Evolutionary conservation across 2,797 vertebrate species (phyloP).

Genomic region (Coregonus ussuriensis): DNA sequence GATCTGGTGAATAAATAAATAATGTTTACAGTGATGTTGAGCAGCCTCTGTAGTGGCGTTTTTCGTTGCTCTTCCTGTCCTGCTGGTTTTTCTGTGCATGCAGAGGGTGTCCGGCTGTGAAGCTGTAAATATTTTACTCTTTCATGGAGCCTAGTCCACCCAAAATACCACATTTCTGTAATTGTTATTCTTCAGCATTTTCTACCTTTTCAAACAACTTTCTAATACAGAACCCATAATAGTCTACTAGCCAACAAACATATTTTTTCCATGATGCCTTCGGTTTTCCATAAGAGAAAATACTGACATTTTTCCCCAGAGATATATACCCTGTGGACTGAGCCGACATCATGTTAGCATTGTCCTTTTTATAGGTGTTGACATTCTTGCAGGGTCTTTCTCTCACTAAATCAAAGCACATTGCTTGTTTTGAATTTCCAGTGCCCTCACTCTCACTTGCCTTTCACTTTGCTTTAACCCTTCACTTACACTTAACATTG

Average conservation of each 20-base stretch:
- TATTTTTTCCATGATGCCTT: not conserved
- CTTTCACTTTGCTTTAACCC: not conserved
- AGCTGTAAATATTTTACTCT: constrained; percentile 61
- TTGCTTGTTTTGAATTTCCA: not conserved
- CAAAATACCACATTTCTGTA: constrained; percentile 12
- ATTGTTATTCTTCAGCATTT: not conserved
- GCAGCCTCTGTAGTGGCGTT: constrained; percentile 28
- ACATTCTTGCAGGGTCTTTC: constrained; percentile 22
- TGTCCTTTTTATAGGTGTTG: constrained; percentile 16
- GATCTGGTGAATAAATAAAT: constrained; percentile 40
- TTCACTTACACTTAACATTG: not conserved
- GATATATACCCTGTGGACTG: not conserved
- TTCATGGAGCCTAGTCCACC: not conserved
- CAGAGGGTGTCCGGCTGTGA: constrained; percentile 41
- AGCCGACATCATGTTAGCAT: constrained; percentile 8
- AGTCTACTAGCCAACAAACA: not conserved
- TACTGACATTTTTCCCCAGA: not conserved
- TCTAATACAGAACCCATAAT: not conserved
- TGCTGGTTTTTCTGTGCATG: constrained; percentile 41
- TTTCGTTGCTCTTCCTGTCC: constrained; percentile 34
- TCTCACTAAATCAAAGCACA: not conserved
- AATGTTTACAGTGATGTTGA: constrained; percentile 35
- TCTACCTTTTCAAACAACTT: not conserved
- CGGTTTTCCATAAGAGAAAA: not conserved
- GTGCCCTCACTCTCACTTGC: not conserved